Percentiles rank a stretch among this genome's conserved stretches.
Evolutionary conservation across 2,797 vertebrate species (phyloP).

Genomic region (Acrossocheilus wenchowensis): DNA sequence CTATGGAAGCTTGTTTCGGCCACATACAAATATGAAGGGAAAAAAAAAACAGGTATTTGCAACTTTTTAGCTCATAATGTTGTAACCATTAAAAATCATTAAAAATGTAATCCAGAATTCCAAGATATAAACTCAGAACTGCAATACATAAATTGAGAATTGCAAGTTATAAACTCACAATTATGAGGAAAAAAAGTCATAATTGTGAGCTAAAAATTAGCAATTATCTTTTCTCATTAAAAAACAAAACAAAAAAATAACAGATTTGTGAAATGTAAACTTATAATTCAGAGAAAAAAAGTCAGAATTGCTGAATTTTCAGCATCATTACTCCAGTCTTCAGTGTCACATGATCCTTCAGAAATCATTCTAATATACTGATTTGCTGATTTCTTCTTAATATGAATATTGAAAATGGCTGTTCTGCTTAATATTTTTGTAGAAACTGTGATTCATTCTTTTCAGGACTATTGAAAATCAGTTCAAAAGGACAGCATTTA

Average conservation of each 20-base stretch:
- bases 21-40: not conserved
- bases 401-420: not conserved
- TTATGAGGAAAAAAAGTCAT: not conserved
- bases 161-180: not conserved
- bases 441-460: not conserved
- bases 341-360: not conserved
- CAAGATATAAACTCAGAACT: not conserved
- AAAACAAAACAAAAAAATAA: not conserved
- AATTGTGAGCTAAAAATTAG: not conserved
- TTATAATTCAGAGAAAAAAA: too few species aligned
- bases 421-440: not conserved
- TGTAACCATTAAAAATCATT: not conserved
- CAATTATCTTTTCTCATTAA: not conserved
- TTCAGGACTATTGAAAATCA: too few species aligned
- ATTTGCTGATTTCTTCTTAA: not conserved
- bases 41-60: too few species aligned
- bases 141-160: not conserved
- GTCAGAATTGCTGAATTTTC: not conserved
- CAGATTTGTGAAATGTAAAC: not conserved
- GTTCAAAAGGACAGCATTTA: not conserved
- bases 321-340: not conserved
- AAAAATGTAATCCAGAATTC: not conserved
- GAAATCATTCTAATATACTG: not conserved
- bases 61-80: too few species aligned
- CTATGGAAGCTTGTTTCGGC: not conserved